Conservation (phyloP, 2,113 vertebrate species). For the Oriolus oriolus region DNA sequence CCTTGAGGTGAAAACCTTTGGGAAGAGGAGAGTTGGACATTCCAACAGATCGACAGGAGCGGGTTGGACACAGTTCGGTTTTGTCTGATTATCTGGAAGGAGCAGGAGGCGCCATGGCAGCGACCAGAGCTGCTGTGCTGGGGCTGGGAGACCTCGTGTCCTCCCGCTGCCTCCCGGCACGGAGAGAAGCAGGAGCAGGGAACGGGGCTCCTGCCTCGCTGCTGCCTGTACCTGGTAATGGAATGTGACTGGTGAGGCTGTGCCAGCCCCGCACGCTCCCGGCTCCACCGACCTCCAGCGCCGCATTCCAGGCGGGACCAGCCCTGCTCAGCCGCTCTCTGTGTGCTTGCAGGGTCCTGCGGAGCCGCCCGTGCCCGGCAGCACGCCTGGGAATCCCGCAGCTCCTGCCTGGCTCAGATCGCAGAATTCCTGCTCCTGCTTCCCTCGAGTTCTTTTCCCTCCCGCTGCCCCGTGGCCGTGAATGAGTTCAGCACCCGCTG, state of each 20-base stretch:
- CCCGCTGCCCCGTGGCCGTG: neutral
- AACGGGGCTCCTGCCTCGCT: neutral
- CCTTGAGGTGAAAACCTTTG: neutral
- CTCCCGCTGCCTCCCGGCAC: neutral
- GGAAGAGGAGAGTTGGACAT: neutral
- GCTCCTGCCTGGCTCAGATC: neutral
- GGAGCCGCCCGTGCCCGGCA: neutral
- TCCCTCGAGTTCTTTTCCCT: neutral
- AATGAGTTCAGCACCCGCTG: neutral
- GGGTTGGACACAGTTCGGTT: neutral
- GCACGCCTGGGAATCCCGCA: neutral
- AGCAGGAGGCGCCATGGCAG: neutral
- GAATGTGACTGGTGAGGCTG: neutral
- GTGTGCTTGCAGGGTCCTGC: conserved; percentile 10
- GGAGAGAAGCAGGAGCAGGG: neutral
- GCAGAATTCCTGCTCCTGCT: neutral
- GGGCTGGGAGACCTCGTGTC: neutral
- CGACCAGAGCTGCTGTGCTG: neutral
- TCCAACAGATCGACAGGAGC: neutral
- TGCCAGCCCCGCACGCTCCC: neutral
- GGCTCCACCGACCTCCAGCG: neutral
- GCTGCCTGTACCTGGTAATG: neutral
- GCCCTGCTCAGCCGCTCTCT: neutral
- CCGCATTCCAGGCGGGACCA: neutral
- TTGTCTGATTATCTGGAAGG: neutral